Percentiles rank a stretch among this genome's conserved stretches.
These are phyloP conservation scores for Auanema sp. DNA, from an alignment of 2,888 invertebrate genomes.

Conservation along the genomic window DNA sequence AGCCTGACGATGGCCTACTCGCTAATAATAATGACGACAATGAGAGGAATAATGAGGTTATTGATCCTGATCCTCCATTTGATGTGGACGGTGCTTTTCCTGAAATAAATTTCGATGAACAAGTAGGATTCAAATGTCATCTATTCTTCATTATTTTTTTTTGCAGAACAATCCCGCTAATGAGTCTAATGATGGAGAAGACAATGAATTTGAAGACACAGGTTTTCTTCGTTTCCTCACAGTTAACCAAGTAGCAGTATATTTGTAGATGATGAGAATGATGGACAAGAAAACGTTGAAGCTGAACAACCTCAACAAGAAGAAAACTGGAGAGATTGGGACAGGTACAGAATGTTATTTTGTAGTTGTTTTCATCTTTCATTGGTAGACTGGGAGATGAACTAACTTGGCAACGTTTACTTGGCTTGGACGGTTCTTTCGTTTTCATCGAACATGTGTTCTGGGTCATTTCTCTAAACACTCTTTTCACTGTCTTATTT, in stretches of 20 bases:
- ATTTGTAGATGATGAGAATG: slow-evolving; percentile 9
- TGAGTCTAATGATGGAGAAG: slow-evolving; percentile 3
- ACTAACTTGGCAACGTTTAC: slow-evolving; percentile 83
- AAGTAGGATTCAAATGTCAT: not conserved
- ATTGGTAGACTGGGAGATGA: slow-evolving; percentile 82
- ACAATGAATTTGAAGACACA: slow-evolving; percentile 1
- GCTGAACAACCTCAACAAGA: slow-evolving; percentile 44
- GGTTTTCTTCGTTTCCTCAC: not conserved
- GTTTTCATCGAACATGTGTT: slow-evolving; percentile 97
- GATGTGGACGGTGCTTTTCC: not conserved
- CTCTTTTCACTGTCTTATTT: slow-evolving; percentile 92
- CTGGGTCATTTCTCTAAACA: slow-evolving; percentile 96
- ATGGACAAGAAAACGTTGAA: slow-evolving; percentile 20
- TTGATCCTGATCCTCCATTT: slow-evolving; percentile 5
- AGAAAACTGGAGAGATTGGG: slow-evolving; percentile 57
- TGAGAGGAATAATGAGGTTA: slow-evolving; percentile 20
- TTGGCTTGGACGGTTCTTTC: slow-evolving; percentile 89
- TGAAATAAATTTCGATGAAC: too few relatives aligned
- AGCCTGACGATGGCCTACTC: slow-evolving; percentile 9
- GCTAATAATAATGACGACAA: slow-evolving; percentile 25
- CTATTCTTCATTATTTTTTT: not conserved
- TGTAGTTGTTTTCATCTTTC: not conserved
- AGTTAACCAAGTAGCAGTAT: not conserved
- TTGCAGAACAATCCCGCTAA: slow-evolving; percentile 11
- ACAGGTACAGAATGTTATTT: slow-evolving; percentile 9